A percentile compares a stretch with the other conserved stretches of the same genome.
These are phyloP conservation scores for Cetoscarus ocellatus DNA, from an alignment of 2,797 vertebrate species.

Conservation along the genomic window DNA sequence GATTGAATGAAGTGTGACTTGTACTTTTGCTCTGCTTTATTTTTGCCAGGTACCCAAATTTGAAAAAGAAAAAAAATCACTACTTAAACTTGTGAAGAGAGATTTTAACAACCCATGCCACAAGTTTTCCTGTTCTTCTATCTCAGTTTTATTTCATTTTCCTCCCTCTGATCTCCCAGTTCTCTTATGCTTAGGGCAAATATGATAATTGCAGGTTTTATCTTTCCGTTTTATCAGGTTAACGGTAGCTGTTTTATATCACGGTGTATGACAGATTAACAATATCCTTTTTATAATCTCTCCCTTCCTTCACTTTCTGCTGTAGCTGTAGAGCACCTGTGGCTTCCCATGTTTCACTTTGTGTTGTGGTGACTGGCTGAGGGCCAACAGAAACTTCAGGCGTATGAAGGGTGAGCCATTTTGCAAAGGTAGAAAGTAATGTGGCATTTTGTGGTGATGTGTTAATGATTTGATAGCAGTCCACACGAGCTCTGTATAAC, in stretches of 20 bases:
- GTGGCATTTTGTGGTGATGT: slow-evolving; percentile 42
- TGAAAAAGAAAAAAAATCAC: background rate
- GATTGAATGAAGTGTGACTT: slow-evolving; percentile 17
- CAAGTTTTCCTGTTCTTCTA: background rate
- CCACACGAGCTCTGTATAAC: slow-evolving; percentile 34
- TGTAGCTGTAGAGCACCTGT: slow-evolving; percentile 57
- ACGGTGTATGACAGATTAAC: slow-evolving; percentile 22
- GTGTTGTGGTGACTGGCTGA: slow-evolving; percentile 39
- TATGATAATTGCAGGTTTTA: slow-evolving; percentile 22
- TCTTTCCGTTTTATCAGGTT: slow-evolving; percentile 42
- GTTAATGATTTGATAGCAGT: slow-evolving; percentile 50
- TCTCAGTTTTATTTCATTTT: slow-evolving; percentile 1
- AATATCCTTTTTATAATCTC: slow-evolving; percentile 37
- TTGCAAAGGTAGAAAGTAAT: slow-evolving; percentile 44
- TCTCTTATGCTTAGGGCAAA: background rate
- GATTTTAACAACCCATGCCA: background rate
- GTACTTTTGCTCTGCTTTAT: slow-evolving; percentile 3
- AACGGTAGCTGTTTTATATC: slow-evolving; percentile 45
- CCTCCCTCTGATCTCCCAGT: slow-evolving; percentile 3
- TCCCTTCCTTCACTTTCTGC: slow-evolving; percentile 10
- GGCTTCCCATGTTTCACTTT: slow-evolving; percentile 52
- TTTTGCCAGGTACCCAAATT: slow-evolving; percentile 8
- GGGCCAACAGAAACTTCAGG: slow-evolving; percentile 54
- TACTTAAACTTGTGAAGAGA: slow-evolving; percentile 3
- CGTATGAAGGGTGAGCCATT: slow-evolving; percentile 45